Conservation (phyloP, 2,888 invertebrate species). For the Panopea generosa region DNA sequence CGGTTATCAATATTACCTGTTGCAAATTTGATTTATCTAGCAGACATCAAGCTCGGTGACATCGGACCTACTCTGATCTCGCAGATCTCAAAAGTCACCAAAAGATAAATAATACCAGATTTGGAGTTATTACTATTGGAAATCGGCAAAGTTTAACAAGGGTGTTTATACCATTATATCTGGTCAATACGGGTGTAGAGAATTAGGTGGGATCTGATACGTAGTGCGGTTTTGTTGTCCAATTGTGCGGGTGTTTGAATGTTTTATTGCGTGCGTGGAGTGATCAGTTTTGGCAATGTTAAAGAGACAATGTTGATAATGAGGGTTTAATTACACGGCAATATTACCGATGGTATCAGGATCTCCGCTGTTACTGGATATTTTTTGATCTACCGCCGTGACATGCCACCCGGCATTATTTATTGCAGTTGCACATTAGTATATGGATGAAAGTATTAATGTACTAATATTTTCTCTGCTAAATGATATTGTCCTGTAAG, state of each 20-base stretch:
- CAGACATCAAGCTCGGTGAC: constrained; percentile 37
- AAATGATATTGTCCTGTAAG: too few species aligned
- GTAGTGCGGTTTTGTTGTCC: background rate
- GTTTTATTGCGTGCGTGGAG: constrained; percentile 51
- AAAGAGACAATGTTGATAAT: constrained; percentile 61
- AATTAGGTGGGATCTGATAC: background rate
- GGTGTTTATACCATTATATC: background rate
- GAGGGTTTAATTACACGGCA: constrained; percentile 58
- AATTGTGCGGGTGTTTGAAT: background rate
- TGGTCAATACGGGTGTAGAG: background rate
- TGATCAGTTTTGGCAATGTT: constrained; percentile 42
- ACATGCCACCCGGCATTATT: constrained; percentile 42
- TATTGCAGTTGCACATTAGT: constrained; percentile 2
- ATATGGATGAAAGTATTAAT: too few species aligned
- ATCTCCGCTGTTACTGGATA: constrained; percentile 41
- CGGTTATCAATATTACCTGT: constrained; percentile 28
- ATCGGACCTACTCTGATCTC: constrained; percentile 28
- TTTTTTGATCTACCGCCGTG: constrained; percentile 61
- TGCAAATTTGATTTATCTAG: constrained; percentile 52
- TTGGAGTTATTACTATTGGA: background rate
- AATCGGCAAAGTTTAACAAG: background rate
- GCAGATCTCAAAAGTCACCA: constrained; percentile 10
- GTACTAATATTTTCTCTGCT: too few species aligned
- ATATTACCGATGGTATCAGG: constrained; percentile 48
- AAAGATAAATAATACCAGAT: too few species aligned